A percentile compares a stretch with the other conserved stretches of the same genome.
Conservation (phyloP, 2,888 invertebrate species). For the Anoplius nigerrimus region DNA sequence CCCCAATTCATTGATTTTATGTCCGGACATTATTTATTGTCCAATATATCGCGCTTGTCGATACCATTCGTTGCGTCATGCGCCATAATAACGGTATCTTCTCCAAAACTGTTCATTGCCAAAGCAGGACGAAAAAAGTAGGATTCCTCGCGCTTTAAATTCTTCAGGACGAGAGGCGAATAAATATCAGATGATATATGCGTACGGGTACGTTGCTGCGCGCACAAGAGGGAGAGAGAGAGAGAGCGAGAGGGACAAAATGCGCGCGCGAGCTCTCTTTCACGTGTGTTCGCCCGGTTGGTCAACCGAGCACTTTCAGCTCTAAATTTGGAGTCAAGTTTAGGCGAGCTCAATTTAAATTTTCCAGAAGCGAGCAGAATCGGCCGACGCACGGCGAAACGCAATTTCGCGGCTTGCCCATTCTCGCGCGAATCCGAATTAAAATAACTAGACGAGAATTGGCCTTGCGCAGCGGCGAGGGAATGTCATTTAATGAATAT, state of each 20-base stretch:
- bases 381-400: slow-evolving; percentile 66
- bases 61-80: slow-evolving; percentile 72
- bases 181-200: slow-evolving; percentile 66
- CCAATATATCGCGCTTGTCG: slow-evolving; percentile 70
- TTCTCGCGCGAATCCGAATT: slow-evolving; percentile 63
- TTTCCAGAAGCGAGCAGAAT: slow-evolving; percentile 63
- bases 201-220: slow-evolving; percentile 17
- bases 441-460: slow-evolving; percentile 35
- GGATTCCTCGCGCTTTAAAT: slow-evolving; percentile 53
- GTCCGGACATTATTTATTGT: slow-evolving; percentile 69
- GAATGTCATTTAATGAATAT: too few species aligned
- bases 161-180: slow-evolving; percentile 59
- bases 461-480: too few species aligned
- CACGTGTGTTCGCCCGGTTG: slow-evolving; percentile 28
- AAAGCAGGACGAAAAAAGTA: slow-evolving; percentile 33
- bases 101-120: slow-evolving; percentile 62
- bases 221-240: too few species aligned
- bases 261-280: slow-evolving; percentile 13
- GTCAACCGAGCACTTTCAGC: slow-evolving; percentile 62
- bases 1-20: slow-evolving; percentile 71
- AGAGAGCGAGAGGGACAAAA: background rate
- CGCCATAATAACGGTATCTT: slow-evolving; percentile 70
- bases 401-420: slow-evolving; percentile 67
- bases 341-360: slow-evolving; percentile 68
- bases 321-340: slow-evolving; percentile 66